phyloP scores from a whole-genome alignment of 2,797 vertebrate species.

The Carcharodon carcharias region DNA sequence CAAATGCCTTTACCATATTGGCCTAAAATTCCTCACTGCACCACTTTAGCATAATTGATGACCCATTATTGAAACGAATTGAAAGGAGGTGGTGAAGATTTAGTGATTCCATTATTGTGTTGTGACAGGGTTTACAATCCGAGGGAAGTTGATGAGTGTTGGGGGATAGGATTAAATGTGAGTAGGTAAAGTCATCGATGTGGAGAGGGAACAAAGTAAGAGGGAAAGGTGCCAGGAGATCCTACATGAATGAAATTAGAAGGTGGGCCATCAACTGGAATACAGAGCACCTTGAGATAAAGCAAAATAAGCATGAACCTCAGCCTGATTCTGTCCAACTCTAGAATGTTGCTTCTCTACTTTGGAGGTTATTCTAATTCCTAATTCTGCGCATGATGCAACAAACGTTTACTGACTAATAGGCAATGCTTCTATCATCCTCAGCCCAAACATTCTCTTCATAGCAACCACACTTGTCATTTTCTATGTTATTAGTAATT shows the following conservation, averaged over 20 bases:
- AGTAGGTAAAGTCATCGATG: background rate
- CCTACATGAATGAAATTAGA: background rate
- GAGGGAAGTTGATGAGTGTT: background rate
- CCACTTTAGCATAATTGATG: background rate
- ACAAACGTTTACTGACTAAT: too few species aligned
- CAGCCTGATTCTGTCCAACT: background rate
- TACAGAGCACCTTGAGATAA: background rate
- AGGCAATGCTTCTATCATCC: too few species aligned
- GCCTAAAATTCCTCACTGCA: background rate
- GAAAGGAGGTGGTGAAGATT: background rate
- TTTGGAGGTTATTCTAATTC: too few species aligned
- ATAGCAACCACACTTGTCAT: too few species aligned
- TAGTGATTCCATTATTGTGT: background rate
- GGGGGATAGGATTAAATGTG: background rate
- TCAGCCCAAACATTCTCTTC: too few species aligned
- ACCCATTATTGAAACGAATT: background rate
- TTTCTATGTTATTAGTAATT: too few species aligned
- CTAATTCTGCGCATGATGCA: too few species aligned
- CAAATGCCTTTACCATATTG: background rate
- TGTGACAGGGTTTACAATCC: background rate
- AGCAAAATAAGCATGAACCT: background rate
- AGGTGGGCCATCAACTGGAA: too few species aligned
- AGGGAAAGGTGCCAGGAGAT: background rate
- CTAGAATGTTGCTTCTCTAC: background rate
- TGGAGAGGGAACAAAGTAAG: background rate